Evolutionary conservation across 2,113 vertebrate genomes (phyloP).

Genomic region (Megaleporinus macrocephalus): DNA sequence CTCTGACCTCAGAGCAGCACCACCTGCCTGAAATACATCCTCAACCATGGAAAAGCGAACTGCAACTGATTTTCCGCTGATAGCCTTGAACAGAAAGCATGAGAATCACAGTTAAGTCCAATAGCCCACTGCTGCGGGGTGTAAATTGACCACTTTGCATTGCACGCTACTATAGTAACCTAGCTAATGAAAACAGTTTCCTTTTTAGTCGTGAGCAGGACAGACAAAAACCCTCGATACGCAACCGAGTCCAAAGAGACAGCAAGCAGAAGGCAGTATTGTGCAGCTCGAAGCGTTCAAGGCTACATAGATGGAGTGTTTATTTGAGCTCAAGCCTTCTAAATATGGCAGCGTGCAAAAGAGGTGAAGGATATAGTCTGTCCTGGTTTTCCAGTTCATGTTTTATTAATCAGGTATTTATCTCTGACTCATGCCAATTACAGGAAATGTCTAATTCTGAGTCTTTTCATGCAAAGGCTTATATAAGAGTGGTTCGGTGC

Average conservation of each 20-base stretch:
- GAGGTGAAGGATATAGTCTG: background rate
- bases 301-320: background rate
- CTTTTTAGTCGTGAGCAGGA: slow-evolving; percentile 31
- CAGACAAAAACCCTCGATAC: background rate
- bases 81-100: slow-evolving; percentile 11
- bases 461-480: background rate
- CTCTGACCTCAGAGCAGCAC: slow-evolving; percentile 4
- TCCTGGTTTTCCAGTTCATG: background rate
- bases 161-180: background rate
- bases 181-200: slow-evolving; percentile 31
- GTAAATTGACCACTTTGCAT: background rate
- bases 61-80: background rate
- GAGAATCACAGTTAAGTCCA: background rate
- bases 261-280: slow-evolving; percentile 1
- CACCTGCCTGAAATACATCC: background rate
- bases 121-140: background rate
- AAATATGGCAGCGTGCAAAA: background rate
- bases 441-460: background rate
- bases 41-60: background rate
- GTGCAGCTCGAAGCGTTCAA: slow-evolving; percentile 8
- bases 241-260: background rate
- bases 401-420: slow-evolving; percentile 14
- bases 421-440: background rate
- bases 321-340: background rate
- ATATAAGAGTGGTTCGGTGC: background rate